A percentile compares a stretch with the other conserved stretches of the same genome.
phyloP scores from a whole-genome alignment of 2,888 invertebrate genomes.

The Noctua janthe region DNA sequence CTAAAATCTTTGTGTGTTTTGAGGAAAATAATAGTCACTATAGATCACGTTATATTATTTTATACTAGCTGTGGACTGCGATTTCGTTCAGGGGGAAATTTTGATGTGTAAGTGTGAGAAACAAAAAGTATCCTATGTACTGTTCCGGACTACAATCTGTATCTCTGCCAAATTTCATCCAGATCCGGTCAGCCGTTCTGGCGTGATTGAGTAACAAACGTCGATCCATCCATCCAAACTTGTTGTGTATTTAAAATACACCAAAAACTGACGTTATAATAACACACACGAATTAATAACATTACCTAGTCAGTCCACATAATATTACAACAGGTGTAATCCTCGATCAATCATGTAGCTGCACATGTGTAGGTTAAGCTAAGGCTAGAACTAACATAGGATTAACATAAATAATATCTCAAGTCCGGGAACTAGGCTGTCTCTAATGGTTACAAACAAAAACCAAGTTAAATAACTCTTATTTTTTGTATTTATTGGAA shows the following conservation, averaged over 20 bases:
- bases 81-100: too few relatives aligned
- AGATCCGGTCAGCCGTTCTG: too few relatives aligned
- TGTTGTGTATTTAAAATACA: background rate
- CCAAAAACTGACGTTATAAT: background rate
- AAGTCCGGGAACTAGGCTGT: conserved; percentile 16
- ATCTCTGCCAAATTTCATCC: too few relatives aligned
- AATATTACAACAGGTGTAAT: conserved; percentile 32
- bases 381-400: conserved; percentile 34
- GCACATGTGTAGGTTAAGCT: conserved; percentile 14
- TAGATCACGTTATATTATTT: background rate
- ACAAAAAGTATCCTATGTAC: too few relatives aligned
- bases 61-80: too few relatives aligned
- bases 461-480: background rate
- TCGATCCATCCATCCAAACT: too few relatives aligned
- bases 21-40: background rate
- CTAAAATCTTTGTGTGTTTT: background rate
- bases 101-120: too few relatives aligned
- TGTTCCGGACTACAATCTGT: too few relatives aligned
- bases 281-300: conserved; percentile 21
- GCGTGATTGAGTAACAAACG: too few relatives aligned
- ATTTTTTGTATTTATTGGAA: background rate
- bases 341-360: conserved; percentile 49
- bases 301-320: background rate
- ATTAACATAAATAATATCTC: conserved; percentile 52
- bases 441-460: conserved; percentile 18